phyloP scores from a whole-genome alignment of 2,888 invertebrate species.

The Griposia aprilina region DNA sequence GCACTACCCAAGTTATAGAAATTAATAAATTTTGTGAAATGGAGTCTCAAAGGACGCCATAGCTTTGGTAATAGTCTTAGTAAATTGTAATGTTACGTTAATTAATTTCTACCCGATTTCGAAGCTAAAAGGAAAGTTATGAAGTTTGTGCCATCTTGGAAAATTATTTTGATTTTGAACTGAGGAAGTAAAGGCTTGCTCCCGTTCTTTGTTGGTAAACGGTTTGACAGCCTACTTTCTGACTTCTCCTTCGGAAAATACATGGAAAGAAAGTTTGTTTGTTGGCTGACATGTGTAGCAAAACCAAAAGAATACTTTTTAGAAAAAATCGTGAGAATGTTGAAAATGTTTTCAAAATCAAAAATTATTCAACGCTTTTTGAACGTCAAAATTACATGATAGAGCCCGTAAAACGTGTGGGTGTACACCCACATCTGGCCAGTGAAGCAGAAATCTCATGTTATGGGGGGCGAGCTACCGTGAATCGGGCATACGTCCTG shows the following conservation, averaged over 20 bases:
- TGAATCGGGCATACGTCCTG: too few relatives aligned
- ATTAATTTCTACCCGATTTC: conserved; percentile 50
- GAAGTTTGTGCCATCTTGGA: conserved; percentile 18
- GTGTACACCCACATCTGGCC: too few relatives aligned
- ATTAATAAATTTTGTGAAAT: conserved; percentile 55
- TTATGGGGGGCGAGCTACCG: too few relatives aligned
- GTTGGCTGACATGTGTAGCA: neutral
- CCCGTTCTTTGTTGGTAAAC: neutral
- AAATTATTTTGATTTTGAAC: conserved; percentile 25
- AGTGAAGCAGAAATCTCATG: too few relatives aligned
- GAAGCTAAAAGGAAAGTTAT: conserved; percentile 33
- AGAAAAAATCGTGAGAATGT: too few relatives aligned
- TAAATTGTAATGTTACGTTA: conserved; percentile 47
- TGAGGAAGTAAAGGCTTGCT: neutral
- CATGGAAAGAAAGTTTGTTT: neutral
- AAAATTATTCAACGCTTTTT: too few relatives aligned
- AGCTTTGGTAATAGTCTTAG: conserved; percentile 44
- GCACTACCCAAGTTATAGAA: conserved; percentile 55
- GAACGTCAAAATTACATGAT: too few relatives aligned
- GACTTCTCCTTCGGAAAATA: neutral
- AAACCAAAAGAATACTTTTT: neutral
- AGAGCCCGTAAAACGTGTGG: too few relatives aligned
- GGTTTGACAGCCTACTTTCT: neutral
- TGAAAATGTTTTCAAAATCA: too few relatives aligned
- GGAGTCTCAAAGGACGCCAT: conserved; percentile 21